Evolutionary conservation across 2,113 vertebrate species (phyloP).

Genomic region (Myotis davidii): DNA sequence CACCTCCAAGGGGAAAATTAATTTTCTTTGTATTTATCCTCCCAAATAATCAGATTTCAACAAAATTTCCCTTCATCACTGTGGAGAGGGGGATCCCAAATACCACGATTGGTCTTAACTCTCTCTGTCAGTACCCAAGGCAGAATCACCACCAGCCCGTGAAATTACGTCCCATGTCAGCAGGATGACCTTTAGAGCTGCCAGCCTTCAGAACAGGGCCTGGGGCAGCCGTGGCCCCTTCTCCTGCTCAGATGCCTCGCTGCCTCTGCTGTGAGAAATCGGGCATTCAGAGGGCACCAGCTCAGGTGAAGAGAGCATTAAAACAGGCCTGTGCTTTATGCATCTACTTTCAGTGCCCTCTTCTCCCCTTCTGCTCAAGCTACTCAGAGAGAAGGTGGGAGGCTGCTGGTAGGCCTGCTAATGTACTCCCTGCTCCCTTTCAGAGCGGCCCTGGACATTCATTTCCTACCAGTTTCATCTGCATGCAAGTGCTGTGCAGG

Average conservation of each 20-base stretch:
- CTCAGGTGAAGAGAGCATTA: neutral
- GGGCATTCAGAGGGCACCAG: neutral
- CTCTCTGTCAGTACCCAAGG: neutral
- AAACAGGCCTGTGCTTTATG: neutral
- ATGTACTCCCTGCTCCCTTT: neutral
- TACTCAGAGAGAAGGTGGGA: neutral
- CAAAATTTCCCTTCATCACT: neutral
- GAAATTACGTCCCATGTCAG: conserved; percentile 23
- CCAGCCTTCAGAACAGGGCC: neutral
- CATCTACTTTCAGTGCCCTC: neutral
- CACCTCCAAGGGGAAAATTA: neutral
- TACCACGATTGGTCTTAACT: neutral
- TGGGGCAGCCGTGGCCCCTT: neutral
- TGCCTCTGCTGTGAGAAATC: neutral
- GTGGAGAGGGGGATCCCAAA: neutral
- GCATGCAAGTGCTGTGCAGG: neutral
- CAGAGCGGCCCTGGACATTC: neutral
- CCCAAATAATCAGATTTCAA: neutral
- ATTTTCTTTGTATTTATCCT: neutral
- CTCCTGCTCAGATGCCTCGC: neutral
- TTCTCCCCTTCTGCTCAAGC: neutral
- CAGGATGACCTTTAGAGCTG: conserved; percentile 39
- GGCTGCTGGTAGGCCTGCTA: neutral
- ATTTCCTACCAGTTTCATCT: neutral
- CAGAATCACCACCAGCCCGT: neutral